phyloP scores from a whole-genome alignment of 2,797 vertebrate genomes.

The Gambelia wislizenii region DNA sequence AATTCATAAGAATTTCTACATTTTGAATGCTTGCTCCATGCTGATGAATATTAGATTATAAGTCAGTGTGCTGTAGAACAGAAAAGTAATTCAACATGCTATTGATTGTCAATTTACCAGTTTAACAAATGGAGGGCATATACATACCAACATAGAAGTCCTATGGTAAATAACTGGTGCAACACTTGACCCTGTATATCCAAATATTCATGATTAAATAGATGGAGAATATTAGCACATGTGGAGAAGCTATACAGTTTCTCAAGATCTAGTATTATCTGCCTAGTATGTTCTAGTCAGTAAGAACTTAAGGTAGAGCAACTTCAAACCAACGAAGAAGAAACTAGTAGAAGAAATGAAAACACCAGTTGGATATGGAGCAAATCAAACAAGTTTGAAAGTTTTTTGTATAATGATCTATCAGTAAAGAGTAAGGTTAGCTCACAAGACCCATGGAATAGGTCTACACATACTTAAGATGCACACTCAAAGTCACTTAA shows the following conservation, averaged over 20 bases:
- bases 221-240: conserved; percentile 48
- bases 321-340: conserved; percentile 41
- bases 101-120: neutral
- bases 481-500: neutral
- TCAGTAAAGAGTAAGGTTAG: neutral
- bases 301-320: conserved; percentile 41
- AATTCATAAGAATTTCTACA: no score
- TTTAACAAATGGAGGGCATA: no score
- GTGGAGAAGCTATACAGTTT: conserved; percentile 44
- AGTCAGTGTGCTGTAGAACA: neutral
- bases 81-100: neutral
- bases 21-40: neutral
- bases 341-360: conserved; percentile 17
- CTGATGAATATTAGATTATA: neutral
- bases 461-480: neutral
- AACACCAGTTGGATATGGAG: conserved; percentile 18
- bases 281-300: conserved; percentile 33
- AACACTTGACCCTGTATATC: conserved; percentile 30
- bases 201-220: conserved; percentile 46
- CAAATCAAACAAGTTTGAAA: conserved; percentile 40
- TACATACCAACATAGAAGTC: neutral
- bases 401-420: neutral
- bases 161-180: neutral
- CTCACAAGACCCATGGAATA: neutral
- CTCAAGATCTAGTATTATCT: conserved; percentile 45